These are phyloP conservation scores for Daktulosphaira vitifoliae DNA, from an alignment of 1,140 invertebrate genomes.

Conservation along the genomic window DNA sequence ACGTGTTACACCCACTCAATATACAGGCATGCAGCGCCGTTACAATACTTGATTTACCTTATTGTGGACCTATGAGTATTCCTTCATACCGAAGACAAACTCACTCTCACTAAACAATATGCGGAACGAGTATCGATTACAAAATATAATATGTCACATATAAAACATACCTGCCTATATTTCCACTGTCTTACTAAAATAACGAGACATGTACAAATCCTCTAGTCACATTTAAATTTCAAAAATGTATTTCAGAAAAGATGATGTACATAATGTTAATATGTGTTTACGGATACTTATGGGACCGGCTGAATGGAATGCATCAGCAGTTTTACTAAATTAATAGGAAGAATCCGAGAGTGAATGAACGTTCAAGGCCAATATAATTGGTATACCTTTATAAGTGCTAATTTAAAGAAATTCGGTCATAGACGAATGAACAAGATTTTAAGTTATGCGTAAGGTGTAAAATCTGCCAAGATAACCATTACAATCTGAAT, in stretches of 20 bases:
- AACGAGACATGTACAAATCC: too few relatives aligned
- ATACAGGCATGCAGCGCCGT: constrained; percentile 20
- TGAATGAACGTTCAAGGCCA: constrained; percentile 31
- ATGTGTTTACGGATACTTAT: too few relatives aligned
- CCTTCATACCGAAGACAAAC: not conserved
- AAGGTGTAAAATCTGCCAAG: too few relatives aligned
- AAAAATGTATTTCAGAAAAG: too few relatives aligned
- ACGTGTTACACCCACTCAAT: constrained; percentile 15
- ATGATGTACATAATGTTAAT: too few relatives aligned
- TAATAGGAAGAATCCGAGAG: constrained; percentile 17
- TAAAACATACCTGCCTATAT: too few relatives aligned
- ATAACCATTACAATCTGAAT: too few relatives aligned
- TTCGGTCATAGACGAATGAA: constrained; percentile 21
- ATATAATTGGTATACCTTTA: not conserved
- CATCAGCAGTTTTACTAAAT: constrained; percentile 27
- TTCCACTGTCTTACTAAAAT: too few relatives aligned
- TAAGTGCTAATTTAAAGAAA: constrained; percentile 19
- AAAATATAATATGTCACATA: not conserved
- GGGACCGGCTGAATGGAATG: too few relatives aligned
- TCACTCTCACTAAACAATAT: constrained; percentile 10
- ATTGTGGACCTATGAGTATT: too few relatives aligned
- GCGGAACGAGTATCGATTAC: constrained; percentile 2
- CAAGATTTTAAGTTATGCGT: too few relatives aligned
- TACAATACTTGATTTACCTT: not conserved
- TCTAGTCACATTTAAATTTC: too few relatives aligned